Evolutionary conservation across 2,113 vertebrate genomes (phyloP).

Genomic region (Microcebus tavaratra): DNA sequence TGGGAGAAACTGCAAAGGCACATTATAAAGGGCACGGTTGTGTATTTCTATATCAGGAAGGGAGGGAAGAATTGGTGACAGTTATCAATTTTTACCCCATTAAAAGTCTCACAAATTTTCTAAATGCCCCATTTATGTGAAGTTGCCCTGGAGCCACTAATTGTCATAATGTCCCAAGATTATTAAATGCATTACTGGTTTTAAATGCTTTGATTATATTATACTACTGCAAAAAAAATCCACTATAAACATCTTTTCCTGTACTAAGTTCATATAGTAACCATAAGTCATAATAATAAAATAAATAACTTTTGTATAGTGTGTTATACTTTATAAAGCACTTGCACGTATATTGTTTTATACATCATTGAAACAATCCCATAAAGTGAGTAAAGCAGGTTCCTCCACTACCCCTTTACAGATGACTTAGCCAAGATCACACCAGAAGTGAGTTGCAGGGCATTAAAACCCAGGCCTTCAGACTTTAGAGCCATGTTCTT

Average conservation of each 20-base stretch:
- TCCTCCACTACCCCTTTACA: slow-evolving; percentile 1
- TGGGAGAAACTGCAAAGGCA: neutral
- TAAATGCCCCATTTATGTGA: neutral
- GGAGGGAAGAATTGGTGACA: neutral
- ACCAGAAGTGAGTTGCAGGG: neutral
- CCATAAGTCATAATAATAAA: slow-evolving; percentile 1
- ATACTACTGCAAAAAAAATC: neutral
- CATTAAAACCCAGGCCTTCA: neutral
- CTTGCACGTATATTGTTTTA: neutral
- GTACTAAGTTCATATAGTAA: neutral
- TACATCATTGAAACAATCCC: neutral
- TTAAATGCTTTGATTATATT: slow-evolving; percentile 18
- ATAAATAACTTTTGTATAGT: slow-evolving; percentile 5
- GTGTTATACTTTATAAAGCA: neutral
- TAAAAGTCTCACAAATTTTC: neutral
- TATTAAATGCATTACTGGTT: neutral
- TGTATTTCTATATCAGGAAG: slow-evolving; percentile 8
- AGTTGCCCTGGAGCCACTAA: neutral
- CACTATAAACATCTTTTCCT: slow-evolving; percentile 15
- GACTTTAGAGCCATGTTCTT: neutral
- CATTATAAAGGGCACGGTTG: neutral
- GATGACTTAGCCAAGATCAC: neutral
- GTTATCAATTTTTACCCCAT: neutral
- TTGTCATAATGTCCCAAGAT: slow-evolving; percentile 3
- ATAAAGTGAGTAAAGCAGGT: neutral